These are phyloP conservation scores for Ptilodon capucinus DNA, from an alignment of 2,888 invertebrate species.

Conservation along the genomic window DNA sequence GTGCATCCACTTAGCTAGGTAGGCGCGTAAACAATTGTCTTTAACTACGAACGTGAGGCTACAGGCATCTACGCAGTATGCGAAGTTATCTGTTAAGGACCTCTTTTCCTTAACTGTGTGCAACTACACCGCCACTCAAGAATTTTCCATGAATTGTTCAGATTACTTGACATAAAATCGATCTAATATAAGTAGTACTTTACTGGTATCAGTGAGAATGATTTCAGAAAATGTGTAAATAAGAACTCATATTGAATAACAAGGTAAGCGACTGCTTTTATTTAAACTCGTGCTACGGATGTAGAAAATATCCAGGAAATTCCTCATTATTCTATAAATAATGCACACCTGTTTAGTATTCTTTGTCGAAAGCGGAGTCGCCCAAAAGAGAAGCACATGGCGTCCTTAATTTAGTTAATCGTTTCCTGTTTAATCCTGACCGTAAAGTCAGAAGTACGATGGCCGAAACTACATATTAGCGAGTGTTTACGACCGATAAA, in stretches of 20 bases:
- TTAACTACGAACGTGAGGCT: conserved; percentile 1
- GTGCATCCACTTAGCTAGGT: background rate
- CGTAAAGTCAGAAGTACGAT: conserved; percentile 40
- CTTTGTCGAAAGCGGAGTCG: conserved; percentile 43
- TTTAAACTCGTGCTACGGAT: background rate
- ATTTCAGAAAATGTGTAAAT: no score
- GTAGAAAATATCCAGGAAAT: conserved; percentile 2
- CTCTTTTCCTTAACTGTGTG: conserved; percentile 9
- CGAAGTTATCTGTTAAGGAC: conserved; percentile 31
- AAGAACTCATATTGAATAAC: no score
- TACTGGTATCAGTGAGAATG: no score
- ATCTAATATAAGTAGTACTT: background rate
- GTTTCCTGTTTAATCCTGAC: conserved; percentile 57
- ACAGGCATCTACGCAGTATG: conserved; percentile 21
- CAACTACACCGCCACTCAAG: conserved; percentile 1
- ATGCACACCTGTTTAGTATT: conserved; percentile 47
- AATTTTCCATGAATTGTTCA: conserved; percentile 4
- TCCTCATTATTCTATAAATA: conserved; percentile 22
- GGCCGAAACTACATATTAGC: conserved; percentile 32
- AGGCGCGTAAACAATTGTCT: background rate
- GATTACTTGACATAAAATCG: background rate
- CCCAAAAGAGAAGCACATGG: conserved; percentile 53
- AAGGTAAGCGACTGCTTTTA: no score
- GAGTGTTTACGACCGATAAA: conserved; percentile 22
- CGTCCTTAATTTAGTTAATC: conserved; percentile 64